Conservation (phyloP, 2,888 invertebrate genomes). For the Ctenicera cuprea region DNA sequence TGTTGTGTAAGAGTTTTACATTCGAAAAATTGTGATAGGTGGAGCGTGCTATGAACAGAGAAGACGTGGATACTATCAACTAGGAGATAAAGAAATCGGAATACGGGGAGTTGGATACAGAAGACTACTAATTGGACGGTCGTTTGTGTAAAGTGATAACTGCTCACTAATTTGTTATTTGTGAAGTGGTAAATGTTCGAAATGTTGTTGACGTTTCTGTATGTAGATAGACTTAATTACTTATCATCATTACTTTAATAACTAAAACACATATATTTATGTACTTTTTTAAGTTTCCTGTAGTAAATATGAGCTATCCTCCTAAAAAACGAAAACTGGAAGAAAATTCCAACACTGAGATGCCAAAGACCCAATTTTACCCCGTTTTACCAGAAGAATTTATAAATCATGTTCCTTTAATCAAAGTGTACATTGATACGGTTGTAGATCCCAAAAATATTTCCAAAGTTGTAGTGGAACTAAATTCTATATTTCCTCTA, state of each 20-base stretch:
- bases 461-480: slow-evolving; percentile 77
- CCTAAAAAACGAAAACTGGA: slow-evolving; percentile 53
- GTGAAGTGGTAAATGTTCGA: slow-evolving; percentile 24
- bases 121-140: slow-evolving; percentile 12
- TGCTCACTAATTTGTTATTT: slow-evolving; percentile 10
- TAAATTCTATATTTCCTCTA: slow-evolving; percentile 78
- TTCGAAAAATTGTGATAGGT: slow-evolving; percentile 27
- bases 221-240: slow-evolving; percentile 11
- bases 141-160: slow-evolving; percentile 32
- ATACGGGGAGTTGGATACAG: slow-evolving; percentile 1
- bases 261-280: background rate
- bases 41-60: background rate
- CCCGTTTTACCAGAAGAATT: slow-evolving; percentile 77
- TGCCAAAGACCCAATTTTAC: slow-evolving; percentile 30
- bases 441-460: slow-evolving; percentile 78
- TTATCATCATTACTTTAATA: slow-evolving; percentile 7
- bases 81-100: background rate
- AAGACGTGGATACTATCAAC: background rate
- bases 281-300: background rate
- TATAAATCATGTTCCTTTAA: slow-evolving; percentile 72
- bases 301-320: slow-evolving; percentile 36
- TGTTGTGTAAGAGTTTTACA: slow-evolving; percentile 10
- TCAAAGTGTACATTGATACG: slow-evolving; percentile 77
- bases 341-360: background rate
- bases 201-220: slow-evolving; percentile 15